Conservation (phyloP, 2,888 invertebrate species). For the Chrysopilus asiliformis region DNA sequence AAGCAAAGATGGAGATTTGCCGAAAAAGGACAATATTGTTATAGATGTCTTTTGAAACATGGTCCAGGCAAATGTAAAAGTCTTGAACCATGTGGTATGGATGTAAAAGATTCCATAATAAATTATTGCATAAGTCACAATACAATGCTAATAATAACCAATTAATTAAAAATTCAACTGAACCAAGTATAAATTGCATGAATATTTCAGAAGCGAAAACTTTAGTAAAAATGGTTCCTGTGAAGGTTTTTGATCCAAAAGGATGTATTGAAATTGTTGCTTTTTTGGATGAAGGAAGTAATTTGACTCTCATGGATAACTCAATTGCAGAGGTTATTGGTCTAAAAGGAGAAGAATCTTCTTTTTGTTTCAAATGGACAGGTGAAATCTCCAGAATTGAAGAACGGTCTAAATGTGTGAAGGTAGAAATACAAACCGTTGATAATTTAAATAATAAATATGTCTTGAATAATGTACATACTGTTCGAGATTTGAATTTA, state of each 20-base stretch:
- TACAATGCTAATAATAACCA: not conserved
- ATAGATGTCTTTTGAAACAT: not conserved
- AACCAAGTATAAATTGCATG: not conserved
- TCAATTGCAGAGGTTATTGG: not conserved
- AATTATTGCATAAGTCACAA: not conserved
- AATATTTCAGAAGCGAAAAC: too few species aligned
- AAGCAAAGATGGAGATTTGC: not conserved
- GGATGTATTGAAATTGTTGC: not conserved
- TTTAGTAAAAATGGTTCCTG: slow-evolving; percentile 1
- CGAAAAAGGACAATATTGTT: not conserved
- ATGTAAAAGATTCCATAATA: not conserved
- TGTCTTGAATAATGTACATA: not conserved
- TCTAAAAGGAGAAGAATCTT: not conserved
- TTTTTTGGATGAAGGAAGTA: slow-evolving; percentile 1
- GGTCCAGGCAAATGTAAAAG: not conserved
- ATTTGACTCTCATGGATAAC: not conserved
- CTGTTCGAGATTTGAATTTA: not conserved
- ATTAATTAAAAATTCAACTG: too few species aligned
- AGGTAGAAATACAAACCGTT: not conserved
- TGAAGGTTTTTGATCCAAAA: not conserved
- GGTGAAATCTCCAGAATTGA: not conserved
- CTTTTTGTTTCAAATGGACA: not conserved
- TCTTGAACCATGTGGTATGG: slow-evolving; percentile 1
- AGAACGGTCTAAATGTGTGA: not conserved
- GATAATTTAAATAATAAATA: not conserved